Evolutionary conservation across 2,113 vertebrate genomes (phyloP).

Genomic region (Gadus chalcogrammus): DNA sequence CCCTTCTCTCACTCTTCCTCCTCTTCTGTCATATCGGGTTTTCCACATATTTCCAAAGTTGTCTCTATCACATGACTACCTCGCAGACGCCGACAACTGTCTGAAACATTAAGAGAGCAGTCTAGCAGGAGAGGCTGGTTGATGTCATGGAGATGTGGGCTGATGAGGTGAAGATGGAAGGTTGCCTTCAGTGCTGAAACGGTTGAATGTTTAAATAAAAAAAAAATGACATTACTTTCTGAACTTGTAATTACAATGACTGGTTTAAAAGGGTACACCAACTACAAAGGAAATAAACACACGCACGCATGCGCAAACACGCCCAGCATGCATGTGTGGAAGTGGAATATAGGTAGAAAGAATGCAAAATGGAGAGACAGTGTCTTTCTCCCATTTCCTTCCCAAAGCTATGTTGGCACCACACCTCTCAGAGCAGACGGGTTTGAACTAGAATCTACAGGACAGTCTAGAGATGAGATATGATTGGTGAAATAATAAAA

Average conservation of each 20-base stretch:
- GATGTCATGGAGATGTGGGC: not conserved
- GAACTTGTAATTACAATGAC: no score
- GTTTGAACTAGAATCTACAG: slow-evolving; percentile 38
- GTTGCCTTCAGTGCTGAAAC: no score
- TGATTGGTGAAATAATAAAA: slow-evolving; percentile 30
- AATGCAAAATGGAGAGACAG: slow-evolving; percentile 34
- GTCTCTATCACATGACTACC: not conserved
- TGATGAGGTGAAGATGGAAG: no score
- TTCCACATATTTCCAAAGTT: slow-evolving; percentile 9
- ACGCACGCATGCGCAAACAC: not conserved
- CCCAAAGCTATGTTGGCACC: slow-evolving; percentile 52
- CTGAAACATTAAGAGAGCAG: not conserved
- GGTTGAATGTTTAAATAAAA: no score
- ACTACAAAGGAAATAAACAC: not conserved
- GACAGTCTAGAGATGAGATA: slow-evolving; percentile 27
- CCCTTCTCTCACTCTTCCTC: not conserved
- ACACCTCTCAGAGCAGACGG: slow-evolving; percentile 53
- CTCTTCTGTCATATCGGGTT: slow-evolving; percentile 5
- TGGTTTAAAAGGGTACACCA: not conserved
- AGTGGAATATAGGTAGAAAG: not conserved
- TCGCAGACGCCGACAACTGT: not conserved
- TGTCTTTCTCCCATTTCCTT: slow-evolving; percentile 42
- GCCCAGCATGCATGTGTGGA: slow-evolving; percentile 10
- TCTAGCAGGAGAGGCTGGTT: not conserved
- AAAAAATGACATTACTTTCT: no score